phyloP scores from a whole-genome alignment of 2,888 invertebrate genomes.

The Dynastes hyllus region DNA sequence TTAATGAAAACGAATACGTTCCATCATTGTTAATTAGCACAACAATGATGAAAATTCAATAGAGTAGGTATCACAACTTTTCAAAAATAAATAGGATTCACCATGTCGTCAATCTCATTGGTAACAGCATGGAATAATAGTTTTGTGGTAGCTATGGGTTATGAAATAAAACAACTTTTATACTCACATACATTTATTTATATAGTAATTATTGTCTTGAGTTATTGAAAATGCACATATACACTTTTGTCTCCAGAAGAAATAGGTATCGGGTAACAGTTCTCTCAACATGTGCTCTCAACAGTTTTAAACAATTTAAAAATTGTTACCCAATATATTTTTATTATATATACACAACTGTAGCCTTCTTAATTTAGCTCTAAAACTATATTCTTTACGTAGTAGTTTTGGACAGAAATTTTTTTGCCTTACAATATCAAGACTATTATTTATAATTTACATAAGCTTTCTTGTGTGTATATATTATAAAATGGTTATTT shows the following conservation, averaged over 20 bases:
- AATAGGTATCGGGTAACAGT: constrained; percentile 60
- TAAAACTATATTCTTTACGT: constrained; percentile 42
- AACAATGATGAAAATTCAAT: no score
- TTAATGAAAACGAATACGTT: no score
- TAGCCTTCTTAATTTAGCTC: no score
- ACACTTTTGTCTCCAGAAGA: constrained; percentile 63
- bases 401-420: constrained; percentile 51
- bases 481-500: constrained; percentile 57
- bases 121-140: no score
- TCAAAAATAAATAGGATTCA: no score
- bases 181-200: constrained; percentile 64
- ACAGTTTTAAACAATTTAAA: constrained; percentile 47
- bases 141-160: no score
- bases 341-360: constrained; percentile 27
- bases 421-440: constrained; percentile 48
- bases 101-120: no score
- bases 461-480: constrained; percentile 50
- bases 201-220: constrained; percentile 71
- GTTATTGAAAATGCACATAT: constrained; percentile 72
- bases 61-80: no score
- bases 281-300: constrained; percentile 34
- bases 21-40: no score
- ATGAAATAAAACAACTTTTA: constrained; percentile 48
- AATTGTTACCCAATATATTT: constrained; percentile 38
- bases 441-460: constrained; percentile 51